Percentiles rank a stretch among this genome's conserved stretches.
Evolutionary conservation across 2,888 invertebrate species (phyloP).

Genomic region (Lysandra bellargus): DNA sequence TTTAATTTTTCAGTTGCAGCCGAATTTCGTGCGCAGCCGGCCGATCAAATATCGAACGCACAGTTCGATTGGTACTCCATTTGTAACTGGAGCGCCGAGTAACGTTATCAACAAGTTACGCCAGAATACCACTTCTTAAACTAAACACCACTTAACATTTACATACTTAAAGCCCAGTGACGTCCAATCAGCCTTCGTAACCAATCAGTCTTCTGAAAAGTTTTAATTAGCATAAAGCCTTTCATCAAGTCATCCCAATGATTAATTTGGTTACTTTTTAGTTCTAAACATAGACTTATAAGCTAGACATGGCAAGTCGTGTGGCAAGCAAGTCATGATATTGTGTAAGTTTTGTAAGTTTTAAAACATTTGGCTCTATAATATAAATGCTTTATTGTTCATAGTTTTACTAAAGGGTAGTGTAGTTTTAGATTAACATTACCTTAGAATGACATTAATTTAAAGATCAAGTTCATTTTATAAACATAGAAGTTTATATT

Average conservation of each 20-base stretch:
- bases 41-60: conserved; percentile 43
- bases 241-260: neutral
- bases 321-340: no score
- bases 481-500: no score
- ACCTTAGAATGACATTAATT: no score
- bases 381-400: no score
- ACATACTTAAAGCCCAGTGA: neutral
- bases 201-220: neutral
- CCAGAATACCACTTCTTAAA: conserved; percentile 39
- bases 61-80: conserved; percentile 50
- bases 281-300: no score
- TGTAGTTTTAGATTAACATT: no score
- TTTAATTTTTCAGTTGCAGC: conserved; percentile 26
- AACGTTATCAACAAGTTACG: conserved; percentile 41
- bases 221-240: neutral
- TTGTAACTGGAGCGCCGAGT: conserved; percentile 54
- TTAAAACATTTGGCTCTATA: no score
- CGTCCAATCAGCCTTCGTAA: neutral
- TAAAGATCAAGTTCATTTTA: no score
- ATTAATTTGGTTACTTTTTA: neutral
- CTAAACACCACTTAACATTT: conserved; percentile 31
- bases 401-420: no score
- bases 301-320: no score
- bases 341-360: no score
- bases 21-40: conserved; percentile 10